These are phyloP conservation scores for Eunapius fragilis DNA, from an alignment of 37 sponge, comb jelly and placozoan species.

Conservation along the genomic window DNA sequence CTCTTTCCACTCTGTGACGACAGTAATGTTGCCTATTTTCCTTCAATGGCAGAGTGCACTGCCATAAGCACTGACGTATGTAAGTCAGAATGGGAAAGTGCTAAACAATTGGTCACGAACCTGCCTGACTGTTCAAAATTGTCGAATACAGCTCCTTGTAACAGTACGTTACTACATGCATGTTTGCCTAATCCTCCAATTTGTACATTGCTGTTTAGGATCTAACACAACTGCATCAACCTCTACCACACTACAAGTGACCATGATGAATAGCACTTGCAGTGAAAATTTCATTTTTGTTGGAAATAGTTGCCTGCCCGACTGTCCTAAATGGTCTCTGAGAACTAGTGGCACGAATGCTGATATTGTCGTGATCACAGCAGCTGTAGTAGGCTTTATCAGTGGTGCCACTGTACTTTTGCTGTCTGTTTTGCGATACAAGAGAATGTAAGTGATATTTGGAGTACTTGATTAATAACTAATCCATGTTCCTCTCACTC, in stretches of 20 bases:
- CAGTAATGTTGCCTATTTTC: not conserved
- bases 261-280: not conserved
- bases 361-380: not conserved
- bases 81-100: not conserved
- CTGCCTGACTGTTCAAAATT: not conserved
- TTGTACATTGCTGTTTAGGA: too few relatives aligned
- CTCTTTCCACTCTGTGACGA: not conserved
- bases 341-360: not conserved
- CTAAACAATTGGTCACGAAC: not conserved
- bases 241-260: not conserved
- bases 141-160: not conserved
- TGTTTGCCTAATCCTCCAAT: too few relatives aligned
- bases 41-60: not conserved
- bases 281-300: not conserved
- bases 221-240: not conserved
- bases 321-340: not conserved
- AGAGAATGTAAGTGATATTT: not conserved
- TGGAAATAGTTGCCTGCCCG: not conserved
- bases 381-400: not conserved
- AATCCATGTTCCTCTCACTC: too few relatives aligned
- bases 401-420: not conserved
- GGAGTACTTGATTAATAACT: too few relatives aligned
- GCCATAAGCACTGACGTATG: not conserved
- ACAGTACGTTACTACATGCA: not conserved
- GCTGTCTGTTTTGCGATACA: not conserved